phyloP scores from a whole-genome alignment of 1,140 invertebrate genomes.

The Apis cerana region DNA sequence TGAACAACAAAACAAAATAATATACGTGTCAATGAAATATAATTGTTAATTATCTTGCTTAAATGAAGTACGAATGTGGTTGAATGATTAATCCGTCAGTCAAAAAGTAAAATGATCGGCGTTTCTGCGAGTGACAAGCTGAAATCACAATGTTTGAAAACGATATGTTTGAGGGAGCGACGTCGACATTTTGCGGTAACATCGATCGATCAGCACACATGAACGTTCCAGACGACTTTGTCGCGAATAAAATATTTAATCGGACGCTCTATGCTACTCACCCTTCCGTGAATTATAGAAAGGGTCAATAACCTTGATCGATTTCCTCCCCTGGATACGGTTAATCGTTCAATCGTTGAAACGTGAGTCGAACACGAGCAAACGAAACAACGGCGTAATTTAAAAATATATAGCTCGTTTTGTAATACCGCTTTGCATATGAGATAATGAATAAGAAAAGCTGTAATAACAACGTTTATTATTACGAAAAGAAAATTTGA shows the following conservation, averaged over 20 bases:
- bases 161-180: slow-evolving; percentile 11
- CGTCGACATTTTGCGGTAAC: slow-evolving; percentile 39
- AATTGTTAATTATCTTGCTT: background rate
- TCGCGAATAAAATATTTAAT: slow-evolving; percentile 46
- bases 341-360: slow-evolving; percentile 9
- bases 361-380: background rate
- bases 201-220: slow-evolving; percentile 38
- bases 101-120: too few relatives aligned
- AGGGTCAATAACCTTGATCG: slow-evolving; percentile 29
- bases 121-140: background rate
- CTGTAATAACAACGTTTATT: background rate
- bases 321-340: background rate
- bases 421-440: too few relatives aligned
- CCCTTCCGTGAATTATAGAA: background rate
- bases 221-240: slow-evolving; percentile 14
- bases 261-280: background rate
- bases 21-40: background rate
- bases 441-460: background rate
- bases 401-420: background rate
- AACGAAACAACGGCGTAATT: background rate
- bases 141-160: slow-evolving; percentile 22
- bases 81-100: background rate
- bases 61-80: too few relatives aligned
- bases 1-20: too few relatives aligned
- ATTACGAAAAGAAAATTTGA: background rate